Conservation (phyloP, 2,113 vertebrate species). For the Clarias batrachus region DNA sequence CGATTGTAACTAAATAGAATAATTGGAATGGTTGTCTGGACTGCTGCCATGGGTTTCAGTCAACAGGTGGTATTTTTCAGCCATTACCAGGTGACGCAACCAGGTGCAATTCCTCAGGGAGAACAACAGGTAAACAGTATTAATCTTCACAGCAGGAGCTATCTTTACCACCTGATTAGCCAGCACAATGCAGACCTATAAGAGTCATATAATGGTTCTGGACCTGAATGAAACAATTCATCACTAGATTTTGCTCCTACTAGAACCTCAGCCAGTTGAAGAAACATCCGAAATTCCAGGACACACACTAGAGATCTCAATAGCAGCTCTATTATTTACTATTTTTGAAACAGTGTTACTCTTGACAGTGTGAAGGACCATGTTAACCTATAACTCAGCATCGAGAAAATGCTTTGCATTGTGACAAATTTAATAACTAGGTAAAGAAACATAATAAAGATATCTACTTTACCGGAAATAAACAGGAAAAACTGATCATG, state of each 20-base stretch:
- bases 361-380: not conserved
- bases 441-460: not conserved
- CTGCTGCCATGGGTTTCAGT: slow-evolving; percentile 35
- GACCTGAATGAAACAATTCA: not conserved
- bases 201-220: slow-evolving; percentile 1
- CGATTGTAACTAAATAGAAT: slow-evolving; percentile 8
- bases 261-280: not conserved
- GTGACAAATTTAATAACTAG: not conserved
- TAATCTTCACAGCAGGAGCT: slow-evolving; percentile 45
- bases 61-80: slow-evolving; percentile 48
- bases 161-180: slow-evolving; percentile 48
- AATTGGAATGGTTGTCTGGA: slow-evolving; percentile 38
- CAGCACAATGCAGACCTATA: slow-evolving; percentile 34
- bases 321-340: not conserved
- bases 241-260: not conserved
- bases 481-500: not conserved
- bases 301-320: not conserved
- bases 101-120: slow-evolving; percentile 39
- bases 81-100: slow-evolving; percentile 48
- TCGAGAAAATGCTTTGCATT: not conserved
- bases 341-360: not conserved
- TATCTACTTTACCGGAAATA: not conserved
- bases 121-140: slow-evolving; percentile 30
- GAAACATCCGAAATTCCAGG: not conserved
- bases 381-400: not conserved